phyloP scores from a whole-genome alignment of 2,797 vertebrate genomes.

The Steatocranus sp. region DNA sequence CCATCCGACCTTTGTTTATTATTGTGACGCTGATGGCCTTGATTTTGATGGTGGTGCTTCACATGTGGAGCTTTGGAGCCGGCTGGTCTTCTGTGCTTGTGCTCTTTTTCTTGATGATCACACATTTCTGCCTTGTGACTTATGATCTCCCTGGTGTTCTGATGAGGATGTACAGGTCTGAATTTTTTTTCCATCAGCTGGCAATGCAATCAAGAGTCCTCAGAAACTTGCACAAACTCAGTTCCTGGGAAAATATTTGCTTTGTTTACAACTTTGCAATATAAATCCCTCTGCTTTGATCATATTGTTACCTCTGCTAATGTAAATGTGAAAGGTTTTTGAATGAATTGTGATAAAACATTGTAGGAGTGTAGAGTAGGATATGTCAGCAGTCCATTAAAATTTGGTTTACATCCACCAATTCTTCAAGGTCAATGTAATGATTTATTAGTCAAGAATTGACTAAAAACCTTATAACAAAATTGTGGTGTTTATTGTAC shows the following conservation, averaged over 20 bases:
- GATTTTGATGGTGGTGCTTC: constrained; percentile 42
- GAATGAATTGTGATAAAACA: not conserved
- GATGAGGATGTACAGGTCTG: constrained; percentile 14
- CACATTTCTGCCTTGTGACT: constrained; percentile 15
- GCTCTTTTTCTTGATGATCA: constrained; percentile 40
- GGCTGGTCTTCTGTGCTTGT: constrained; percentile 23
- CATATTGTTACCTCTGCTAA: not conserved
- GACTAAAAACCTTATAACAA: not conserved
- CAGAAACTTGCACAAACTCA: not conserved
- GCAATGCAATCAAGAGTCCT: constrained; percentile 11
- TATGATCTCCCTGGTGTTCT: not conserved
- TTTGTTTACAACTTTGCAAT: not conserved
- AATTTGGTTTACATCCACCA: not conserved
- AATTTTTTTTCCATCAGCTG: constrained; percentile 59
- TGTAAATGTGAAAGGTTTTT: not conserved
- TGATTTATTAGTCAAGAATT: not conserved
- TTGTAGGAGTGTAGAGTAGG: not conserved
- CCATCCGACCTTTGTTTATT: constrained; percentile 44
- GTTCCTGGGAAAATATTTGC: not conserved
- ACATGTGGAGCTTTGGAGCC: constrained; percentile 43
- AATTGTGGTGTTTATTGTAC: not conserved
- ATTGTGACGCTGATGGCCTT: constrained; percentile 19
- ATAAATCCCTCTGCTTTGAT: not conserved
- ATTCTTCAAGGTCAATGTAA: not conserved
- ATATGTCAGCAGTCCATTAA: not conserved